phyloP scores from a whole-genome alignment of 2,888 invertebrate species.

The Callyntrura sp. region DNA sequence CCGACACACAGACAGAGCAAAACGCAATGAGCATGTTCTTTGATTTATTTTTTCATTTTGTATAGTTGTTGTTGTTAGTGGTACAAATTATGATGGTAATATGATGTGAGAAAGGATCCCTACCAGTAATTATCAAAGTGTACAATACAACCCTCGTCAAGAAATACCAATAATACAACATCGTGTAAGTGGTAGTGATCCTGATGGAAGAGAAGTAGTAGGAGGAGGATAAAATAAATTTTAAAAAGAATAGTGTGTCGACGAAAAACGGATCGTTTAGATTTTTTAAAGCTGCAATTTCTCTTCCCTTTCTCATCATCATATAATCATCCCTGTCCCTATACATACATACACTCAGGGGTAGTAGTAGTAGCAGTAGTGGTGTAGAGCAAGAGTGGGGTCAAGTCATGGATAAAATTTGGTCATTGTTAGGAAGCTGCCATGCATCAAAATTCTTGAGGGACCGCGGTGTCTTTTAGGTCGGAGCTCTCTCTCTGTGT shows the following conservation, averaged over 20 bases:
- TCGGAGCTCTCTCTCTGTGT: slow-evolving; percentile 16
- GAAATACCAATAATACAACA: slow-evolving; percentile 26
- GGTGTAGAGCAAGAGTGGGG: not conserved
- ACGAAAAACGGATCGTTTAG: slow-evolving; percentile 21
- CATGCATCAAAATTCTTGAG: slow-evolving; percentile 58
- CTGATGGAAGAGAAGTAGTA: not conserved
- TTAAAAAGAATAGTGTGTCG: slow-evolving; percentile 17
- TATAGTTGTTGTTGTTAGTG: not conserved
- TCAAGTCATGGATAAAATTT: slow-evolving; percentile 69
- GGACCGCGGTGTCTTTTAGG: slow-evolving; percentile 66
- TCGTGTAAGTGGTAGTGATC: not conserved
- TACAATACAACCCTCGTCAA: too few species aligned
- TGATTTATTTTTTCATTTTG: slow-evolving; percentile 6
- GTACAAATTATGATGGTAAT: slow-evolving; percentile 52
- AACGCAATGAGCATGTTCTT: too few species aligned
- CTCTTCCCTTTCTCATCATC: slow-evolving; percentile 4
- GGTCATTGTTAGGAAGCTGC: slow-evolving; percentile 61
- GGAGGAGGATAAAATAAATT: slow-evolving; percentile 26
- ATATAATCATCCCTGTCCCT: slow-evolving; percentile 15
- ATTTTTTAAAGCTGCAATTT: slow-evolving; percentile 20
- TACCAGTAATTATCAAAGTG: slow-evolving; percentile 60
- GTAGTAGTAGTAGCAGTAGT: slow-evolving; percentile 28
- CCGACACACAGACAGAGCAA: too few species aligned
- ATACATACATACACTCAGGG: slow-evolving; percentile 9
- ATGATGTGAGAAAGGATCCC: slow-evolving; percentile 17